phyloP scores from a whole-genome alignment of 2,888 invertebrate genomes.

The Alviniconcha strummeri region DNA sequence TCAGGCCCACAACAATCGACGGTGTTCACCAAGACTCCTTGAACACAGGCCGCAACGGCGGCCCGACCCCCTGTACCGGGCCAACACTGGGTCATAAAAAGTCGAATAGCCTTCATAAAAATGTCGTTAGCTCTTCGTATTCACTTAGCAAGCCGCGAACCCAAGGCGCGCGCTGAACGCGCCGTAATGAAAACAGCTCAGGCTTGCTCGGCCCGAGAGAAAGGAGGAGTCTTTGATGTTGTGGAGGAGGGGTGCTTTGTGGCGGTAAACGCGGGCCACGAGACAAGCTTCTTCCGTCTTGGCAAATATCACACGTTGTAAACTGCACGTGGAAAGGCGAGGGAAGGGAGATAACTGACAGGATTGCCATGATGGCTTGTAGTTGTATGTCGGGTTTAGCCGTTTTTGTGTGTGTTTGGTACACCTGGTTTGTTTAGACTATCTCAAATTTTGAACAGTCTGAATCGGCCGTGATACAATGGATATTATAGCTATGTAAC shows the following conservation, averaged over 20 bases:
- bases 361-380: no score
- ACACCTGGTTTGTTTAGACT: no score
- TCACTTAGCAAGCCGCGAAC: constrained; percentile 17
- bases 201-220: neutral
- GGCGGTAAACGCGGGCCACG: neutral
- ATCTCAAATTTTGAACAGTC: no score
- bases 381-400: no score
- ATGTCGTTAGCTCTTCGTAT: constrained; percentile 24
- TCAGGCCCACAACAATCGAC: no score
- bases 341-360: neutral
- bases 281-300: neutral
- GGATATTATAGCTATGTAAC: no score
- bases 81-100: constrained; percentile 10
- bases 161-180: neutral
- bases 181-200: constrained; percentile 10
- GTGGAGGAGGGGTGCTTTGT: neutral
- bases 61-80: no score
- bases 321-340: constrained; percentile 2
- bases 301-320: constrained; percentile 17
- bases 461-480: no score
- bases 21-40: no score
- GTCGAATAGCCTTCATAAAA: constrained; percentile 30
- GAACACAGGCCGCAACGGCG: no score
- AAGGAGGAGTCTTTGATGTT: constrained; percentile 7
- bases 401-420: no score